These are phyloP conservation scores for Gorsachius goisagi DNA, from an alignment of 2,113 vertebrate species.

Conservation along the genomic window DNA sequence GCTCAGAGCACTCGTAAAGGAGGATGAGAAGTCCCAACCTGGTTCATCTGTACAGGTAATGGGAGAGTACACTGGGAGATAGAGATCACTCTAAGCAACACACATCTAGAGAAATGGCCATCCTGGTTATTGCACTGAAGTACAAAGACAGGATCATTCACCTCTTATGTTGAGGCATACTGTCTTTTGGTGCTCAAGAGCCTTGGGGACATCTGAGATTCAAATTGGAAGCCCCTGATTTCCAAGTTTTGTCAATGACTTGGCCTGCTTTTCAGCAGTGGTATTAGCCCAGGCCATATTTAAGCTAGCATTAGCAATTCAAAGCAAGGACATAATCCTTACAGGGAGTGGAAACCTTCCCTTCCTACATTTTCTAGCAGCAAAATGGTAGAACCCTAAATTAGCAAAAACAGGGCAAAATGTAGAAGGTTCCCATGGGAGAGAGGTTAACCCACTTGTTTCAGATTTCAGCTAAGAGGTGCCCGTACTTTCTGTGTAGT, in stretches of 20 bases:
- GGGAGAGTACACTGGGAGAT: background rate
- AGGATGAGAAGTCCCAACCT: background rate
- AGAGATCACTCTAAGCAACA: background rate
- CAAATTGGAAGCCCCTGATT: background rate
- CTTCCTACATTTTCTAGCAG: background rate
- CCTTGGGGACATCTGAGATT: background rate
- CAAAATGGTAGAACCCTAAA: background rate
- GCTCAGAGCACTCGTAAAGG: background rate
- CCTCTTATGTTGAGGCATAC: background rate
- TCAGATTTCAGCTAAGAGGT: background rate
- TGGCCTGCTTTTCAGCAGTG: background rate
- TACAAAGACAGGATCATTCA: background rate
- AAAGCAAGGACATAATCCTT: background rate
- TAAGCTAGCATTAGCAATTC: background rate
- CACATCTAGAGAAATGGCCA: background rate
- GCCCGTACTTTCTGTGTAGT: background rate
- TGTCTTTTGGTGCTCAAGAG: background rate
- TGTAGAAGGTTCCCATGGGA: background rate
- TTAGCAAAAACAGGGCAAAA: background rate
- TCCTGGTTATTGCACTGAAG: background rate
- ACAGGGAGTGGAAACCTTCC: background rate
- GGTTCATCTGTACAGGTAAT: accelerated
- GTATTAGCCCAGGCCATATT: background rate
- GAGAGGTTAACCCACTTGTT: background rate
- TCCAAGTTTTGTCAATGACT: background rate